Evolutionary conservation across 2,888 invertebrate genomes (phyloP), one percentile per base, ranked within the genome.

Genomic region (Liopterus haemorrhoidalis): DNA sequence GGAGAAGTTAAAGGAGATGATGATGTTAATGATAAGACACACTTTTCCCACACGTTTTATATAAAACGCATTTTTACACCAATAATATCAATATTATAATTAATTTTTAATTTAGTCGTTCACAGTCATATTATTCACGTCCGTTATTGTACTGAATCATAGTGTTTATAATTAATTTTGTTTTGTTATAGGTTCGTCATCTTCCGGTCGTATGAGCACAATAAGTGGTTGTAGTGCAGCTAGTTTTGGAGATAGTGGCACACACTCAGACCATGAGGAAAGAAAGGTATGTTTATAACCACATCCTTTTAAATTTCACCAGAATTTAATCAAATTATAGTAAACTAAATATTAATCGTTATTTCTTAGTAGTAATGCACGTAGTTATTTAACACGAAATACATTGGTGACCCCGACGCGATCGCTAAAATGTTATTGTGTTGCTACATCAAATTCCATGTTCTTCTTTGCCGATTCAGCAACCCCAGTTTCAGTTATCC

Each of bases 231-330:
- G 75, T 54, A 87, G 87, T 56, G 86, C 84, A 2, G 81, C 82
- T 21, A 88, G 88, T 57, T 72, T 85, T 0, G 86, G 85, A 0
- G 90, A 90, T 57, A 87, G 86, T 59, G 88, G 89, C 42, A 85
- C 87, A 0, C 87, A 87, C 60, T 89, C 89, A 0, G 89, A 89
- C 63, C 79, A 80, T 41, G 89, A 89, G 50, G 88, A 88, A 42
- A 78, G 85, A 50, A 71, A 73, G 62, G 73, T 70, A 52, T 46
- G 54, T 24, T 6, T 20, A 6, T 11, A 6, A 30, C 30, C 5
- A n/a, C 14, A 30, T 30, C 5, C n/a, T 8, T 11, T 30, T n/a
- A 8, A 30, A 8, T 8, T 6, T n/a, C 11, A 20, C 5, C 14
- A 32, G 12, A 12, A 12, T 38, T 25, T n/a, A 28, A 9, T n/a